Conservation (phyloP, 2,113 vertebrate species). For the Sinocyclocheilus grahami region DNA sequence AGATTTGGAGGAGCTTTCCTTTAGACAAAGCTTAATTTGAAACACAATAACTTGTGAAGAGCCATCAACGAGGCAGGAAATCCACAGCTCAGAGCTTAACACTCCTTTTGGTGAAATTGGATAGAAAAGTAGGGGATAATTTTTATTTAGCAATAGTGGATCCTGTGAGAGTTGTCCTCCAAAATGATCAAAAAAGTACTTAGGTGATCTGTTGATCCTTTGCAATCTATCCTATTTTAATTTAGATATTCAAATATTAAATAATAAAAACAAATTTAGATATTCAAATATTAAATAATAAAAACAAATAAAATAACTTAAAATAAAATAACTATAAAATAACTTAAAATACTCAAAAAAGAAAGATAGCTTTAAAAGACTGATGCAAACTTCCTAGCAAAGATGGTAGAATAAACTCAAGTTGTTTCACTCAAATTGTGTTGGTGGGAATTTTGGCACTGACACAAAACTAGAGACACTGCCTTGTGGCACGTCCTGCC, state of each 20-base stretch:
- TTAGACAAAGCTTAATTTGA: slow-evolving; percentile 37
- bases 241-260: neutral
- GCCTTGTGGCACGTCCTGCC: neutral
- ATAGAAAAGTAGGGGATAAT: neutral
- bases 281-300: neutral
- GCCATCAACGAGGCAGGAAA: slow-evolving; percentile 28
- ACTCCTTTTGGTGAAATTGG: neutral
- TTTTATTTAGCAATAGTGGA: neutral
- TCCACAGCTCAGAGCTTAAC: neutral
- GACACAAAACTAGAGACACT: slow-evolving; percentile 1
- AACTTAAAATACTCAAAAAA: neutral
- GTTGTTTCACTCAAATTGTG: slow-evolving; percentile 7
- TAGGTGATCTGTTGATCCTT: neutral
- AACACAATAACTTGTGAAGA: slow-evolving; percentile 36
- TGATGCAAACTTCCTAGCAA: neutral
- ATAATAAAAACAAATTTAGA: neutral
- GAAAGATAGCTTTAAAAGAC: neutral
- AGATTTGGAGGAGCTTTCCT: slow-evolving; percentile 15
- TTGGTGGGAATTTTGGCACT: neutral
- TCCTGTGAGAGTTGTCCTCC: neutral
- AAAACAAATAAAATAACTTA: neutral
- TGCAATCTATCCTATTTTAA: neutral
- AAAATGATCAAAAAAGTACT: neutral
- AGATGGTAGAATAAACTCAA: neutral
- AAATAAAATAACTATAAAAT: neutral